Conservation (phyloP, 2,888 invertebrate species). For the Acleris literana region DNA sequence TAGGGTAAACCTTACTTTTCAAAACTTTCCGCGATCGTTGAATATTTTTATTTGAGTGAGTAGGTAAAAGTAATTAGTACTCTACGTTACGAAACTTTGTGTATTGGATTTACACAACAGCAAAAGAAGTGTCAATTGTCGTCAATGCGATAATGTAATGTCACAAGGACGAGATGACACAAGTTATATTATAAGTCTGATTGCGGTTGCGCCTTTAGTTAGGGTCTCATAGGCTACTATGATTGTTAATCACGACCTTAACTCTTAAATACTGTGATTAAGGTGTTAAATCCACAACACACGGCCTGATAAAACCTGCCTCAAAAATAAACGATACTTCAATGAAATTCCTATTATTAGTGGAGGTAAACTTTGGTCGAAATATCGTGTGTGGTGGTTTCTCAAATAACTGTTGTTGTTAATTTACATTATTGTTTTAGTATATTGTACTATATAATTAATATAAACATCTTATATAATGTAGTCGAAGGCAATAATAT, state of each 20-base stretch:
- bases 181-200: constrained; percentile 18
- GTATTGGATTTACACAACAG: constrained; percentile 3
- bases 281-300: neutral
- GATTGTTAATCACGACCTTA: neutral
- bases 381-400: neutral
- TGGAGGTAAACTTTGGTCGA: too few relatives aligned
- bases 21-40: too few relatives aligned
- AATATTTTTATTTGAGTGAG: too few relatives aligned
- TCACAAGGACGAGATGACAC: constrained; percentile 5
- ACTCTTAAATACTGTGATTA: neutral
- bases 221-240: neutral
- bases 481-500: constrained; percentile 3
- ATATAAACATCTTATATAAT: neutral
- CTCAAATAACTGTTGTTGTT: constrained; percentile 7
- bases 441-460: too few relatives aligned
- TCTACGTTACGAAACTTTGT: neutral
- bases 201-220: neutral
- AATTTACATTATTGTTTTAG: neutral
- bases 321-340: too few relatives aligned
- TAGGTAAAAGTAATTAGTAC: too few relatives aligned
- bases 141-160: neutral
- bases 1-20: too few relatives aligned
- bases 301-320: too few relatives aligned
- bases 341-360: too few relatives aligned
- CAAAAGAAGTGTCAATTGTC: neutral